Base-by-base conservation (phyloP, 1,140 invertebrate species). In the Tetragonula clypearis region DNA sequence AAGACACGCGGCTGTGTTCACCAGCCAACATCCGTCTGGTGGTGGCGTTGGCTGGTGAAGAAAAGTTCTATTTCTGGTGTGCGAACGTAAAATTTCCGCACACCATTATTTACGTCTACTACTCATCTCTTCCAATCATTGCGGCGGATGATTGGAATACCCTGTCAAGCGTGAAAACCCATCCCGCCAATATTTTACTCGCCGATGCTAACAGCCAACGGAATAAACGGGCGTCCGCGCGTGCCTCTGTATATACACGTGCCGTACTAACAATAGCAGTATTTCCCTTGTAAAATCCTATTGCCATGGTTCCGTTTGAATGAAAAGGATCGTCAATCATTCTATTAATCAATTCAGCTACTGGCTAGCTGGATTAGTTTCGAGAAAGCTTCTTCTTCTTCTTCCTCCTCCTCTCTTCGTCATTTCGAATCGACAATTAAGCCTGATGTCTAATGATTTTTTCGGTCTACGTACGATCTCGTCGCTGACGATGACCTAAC, bases 161-260 rank as follows among this genome's bases (percentile, higher is more conserved):
- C 79, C 79, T 82, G 84, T 85, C 78, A 69, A 73, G 83, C 83
- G 78, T 85, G 78, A 80, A 85, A 79, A 84, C 75, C 82, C 76
- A 79, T 72, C 75, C 68, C 66, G 55, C 55, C 74, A 26, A 84
- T 84, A 84, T 72, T 79, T 84, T 79, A 71, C 72, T 62, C 15
- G 26, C 21, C 58, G 17, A 14, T 79, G 35, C 73, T 58, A 83
- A 68, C 72, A 58, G n/a, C 17, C 53, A 30, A 15, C 30, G 12
- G 60, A 82, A 82, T 82, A 66, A 82, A 75, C 80, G 41, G 41
- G 60, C 49, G 41, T 0, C 19, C 30, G 15, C 4, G 8, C 58
- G 15, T 9, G 8, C 58, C 35, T 17, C 8, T 49, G 15, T 21
- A 65, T 15, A 19, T 5, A n/a, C 69, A 9, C 30, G 56, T 62